Evolutionary conservation across 2,113 vertebrate species (phyloP).

Genomic region (Xenus cinereus): DNA sequence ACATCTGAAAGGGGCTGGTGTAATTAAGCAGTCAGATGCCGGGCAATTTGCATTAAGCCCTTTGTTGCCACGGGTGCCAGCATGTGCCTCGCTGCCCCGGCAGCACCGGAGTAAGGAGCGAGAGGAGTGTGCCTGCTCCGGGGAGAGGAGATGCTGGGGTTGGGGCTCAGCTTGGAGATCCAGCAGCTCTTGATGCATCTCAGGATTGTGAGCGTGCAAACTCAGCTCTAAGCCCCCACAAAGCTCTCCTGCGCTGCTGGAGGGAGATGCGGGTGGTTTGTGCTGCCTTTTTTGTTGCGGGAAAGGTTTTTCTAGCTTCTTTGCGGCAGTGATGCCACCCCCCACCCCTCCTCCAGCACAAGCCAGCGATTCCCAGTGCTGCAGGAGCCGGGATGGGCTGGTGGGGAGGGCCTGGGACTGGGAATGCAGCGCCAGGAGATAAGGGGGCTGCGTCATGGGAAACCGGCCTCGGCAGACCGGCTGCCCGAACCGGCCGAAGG

Average conservation of each 20-base stretch:
- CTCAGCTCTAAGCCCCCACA: background rate
- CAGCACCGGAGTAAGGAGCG: background rate
- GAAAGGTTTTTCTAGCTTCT: background rate
- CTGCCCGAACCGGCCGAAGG: background rate
- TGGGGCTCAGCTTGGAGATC: background rate
- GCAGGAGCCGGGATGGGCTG: background rate
- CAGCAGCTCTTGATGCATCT: background rate
- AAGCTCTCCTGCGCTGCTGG: background rate
- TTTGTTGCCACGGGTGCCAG: background rate
- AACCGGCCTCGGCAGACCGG: background rate
- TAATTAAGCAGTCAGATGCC: background rate
- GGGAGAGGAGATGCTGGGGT: background rate
- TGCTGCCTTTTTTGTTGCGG: background rate
- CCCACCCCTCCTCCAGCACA: background rate
- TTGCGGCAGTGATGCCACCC: background rate
- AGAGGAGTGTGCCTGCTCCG: background rate
- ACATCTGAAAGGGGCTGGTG: background rate
- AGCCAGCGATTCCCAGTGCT: rapidly evolving
- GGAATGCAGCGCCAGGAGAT: background rate
- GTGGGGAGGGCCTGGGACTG: background rate
- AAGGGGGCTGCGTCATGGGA: background rate
- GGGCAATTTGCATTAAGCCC: background rate
- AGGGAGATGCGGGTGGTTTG: background rate
- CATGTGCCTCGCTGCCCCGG: background rate
- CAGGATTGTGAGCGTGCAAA: background rate